A percentile compares a stretch with the other conserved stretches of the same genome.
Evolutionary conservation across 2,888 invertebrate species (phyloP).

Genomic region (Lycocerus yunnanus): DNA sequence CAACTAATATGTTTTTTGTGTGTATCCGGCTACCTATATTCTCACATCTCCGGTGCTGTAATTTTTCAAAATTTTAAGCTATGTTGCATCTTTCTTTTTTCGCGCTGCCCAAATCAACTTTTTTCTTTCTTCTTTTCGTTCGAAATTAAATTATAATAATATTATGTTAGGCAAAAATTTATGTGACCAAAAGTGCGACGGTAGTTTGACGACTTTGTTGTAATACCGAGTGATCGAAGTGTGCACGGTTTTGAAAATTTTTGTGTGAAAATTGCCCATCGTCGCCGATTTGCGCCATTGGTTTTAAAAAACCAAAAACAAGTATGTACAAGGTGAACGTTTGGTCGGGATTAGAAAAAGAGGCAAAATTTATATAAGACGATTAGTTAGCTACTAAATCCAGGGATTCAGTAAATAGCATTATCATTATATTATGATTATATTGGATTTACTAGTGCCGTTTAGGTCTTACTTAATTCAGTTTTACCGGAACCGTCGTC

Average conservation of each 20-base stretch:
- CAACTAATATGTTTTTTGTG: slow-evolving; percentile 13
- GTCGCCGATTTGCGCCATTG: too few relatives aligned
- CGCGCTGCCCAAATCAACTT: background rate
- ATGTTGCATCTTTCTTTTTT: background rate
- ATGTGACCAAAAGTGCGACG: background rate
- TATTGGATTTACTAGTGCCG: slow-evolving; percentile 56
- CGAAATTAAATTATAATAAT: background rate
- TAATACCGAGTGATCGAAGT: background rate
- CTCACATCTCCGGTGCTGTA: background rate
- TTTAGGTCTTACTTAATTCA: slow-evolving; percentile 51
- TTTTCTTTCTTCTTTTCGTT: background rate
- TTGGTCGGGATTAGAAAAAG: slow-evolving; percentile 53
- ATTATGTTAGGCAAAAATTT: background rate
- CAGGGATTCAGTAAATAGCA: slow-evolving; percentile 56
- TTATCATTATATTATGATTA: slow-evolving; percentile 59
- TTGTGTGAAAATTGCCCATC: background rate
- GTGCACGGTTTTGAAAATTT: background rate
- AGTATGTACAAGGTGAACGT: background rate
- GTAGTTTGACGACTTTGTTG: background rate
- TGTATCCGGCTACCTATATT: too few relatives aligned
- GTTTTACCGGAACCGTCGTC: slow-evolving; percentile 47
- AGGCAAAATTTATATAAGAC: slow-evolving; percentile 56
- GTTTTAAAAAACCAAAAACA: background rate
- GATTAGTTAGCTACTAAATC: slow-evolving; percentile 56
- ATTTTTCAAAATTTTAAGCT: background rate